Base-by-base conservation (phyloP, 2,113 vertebrate genomes). In the Archilochus colubris region DNA sequence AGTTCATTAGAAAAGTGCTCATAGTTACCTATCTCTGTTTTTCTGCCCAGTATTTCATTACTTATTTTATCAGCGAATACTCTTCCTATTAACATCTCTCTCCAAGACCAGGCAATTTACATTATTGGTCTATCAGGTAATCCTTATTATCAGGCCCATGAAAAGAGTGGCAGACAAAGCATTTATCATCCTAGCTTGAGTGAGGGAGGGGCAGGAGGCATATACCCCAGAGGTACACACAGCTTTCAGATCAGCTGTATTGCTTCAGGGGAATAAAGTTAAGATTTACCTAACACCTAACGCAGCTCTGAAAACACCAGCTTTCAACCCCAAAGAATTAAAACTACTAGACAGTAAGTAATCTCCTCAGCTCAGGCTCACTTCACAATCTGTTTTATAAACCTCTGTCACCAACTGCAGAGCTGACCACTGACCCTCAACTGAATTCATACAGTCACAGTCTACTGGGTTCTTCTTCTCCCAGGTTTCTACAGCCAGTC, bases 201-300 rank as follows among this genome's bases (percentile, higher is more conserved):
- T 9, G 38, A 6, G 14, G 16, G 10, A 2, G 18, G 10, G 23
- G 23, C 8, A 12, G 23, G 15, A 25, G 1, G 1, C 17, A 1
- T 11, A 48, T 4, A 43, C 2, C 20, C 33, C 68, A 62, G 62
- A 74, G n/a, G 14, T 31, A 3, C 4, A n/a, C 1, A 4, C 0
- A 67, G 24, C 38, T 84, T 81, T 64, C 66, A 64, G 20, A 88
- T 38, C 53, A 53, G 15, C 28, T 68, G 4, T 5, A 33, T 0
- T 3, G 9, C 27, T 43, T 21, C 3, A 38, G 22, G 18, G 63
- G 31, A 94, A 53, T 4, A 53, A 33, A 88, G 54, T 8, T 25
- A 38, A 4, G 9, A 11, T 83, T n/a, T 40, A 40, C 40, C 40
- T 40, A 40, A 40, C 40, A 67, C 24, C 57, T 72, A 44, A 81